Evolutionary conservation across 2,113 vertebrate species (phyloP).

Genomic region (Hyaena hyaena): DNA sequence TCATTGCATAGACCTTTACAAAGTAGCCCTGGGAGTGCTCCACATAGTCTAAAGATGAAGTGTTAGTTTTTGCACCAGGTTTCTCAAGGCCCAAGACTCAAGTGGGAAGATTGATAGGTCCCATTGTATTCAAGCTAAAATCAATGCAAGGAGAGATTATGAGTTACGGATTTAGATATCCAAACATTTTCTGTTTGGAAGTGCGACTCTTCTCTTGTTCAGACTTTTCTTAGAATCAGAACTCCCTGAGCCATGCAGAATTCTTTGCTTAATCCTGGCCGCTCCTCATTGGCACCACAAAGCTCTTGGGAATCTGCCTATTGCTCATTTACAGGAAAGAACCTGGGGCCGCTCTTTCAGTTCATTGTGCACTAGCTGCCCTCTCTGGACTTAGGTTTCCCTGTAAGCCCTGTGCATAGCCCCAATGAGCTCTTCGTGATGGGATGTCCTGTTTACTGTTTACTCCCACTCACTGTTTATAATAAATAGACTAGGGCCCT

Average conservation of each 20-base stretch:
- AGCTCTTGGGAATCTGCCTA: neutral
- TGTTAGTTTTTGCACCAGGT: neutral
- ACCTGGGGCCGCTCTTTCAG: neutral
- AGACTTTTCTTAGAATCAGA: neutral
- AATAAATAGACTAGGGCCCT: neutral
- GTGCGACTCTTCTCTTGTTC: neutral
- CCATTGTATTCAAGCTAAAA: neutral
- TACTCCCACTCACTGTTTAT: neutral
- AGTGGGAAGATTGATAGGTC: neutral
- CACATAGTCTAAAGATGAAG: neutral
- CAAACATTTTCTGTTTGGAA: neutral
- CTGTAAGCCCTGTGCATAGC: neutral
- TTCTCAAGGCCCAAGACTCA: neutral
- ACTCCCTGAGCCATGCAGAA: neutral
- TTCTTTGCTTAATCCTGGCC: neutral
- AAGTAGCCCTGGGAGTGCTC: neutral
- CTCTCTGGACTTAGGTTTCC: slow-evolving; percentile 35
- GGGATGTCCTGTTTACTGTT: slow-evolving; percentile 41
- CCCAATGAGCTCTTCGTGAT: neutral
- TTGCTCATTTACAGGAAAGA: neutral
- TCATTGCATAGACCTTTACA: neutral
- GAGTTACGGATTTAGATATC: neutral
- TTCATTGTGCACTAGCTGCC: neutral
- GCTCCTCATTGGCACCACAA: neutral
- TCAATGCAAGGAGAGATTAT: neutral